Evolutionary conservation across 2,113 vertebrate species (phyloP), one percentile per base, ranked within the genome.

Genomic region (Halcyon senegalensis): DNA sequence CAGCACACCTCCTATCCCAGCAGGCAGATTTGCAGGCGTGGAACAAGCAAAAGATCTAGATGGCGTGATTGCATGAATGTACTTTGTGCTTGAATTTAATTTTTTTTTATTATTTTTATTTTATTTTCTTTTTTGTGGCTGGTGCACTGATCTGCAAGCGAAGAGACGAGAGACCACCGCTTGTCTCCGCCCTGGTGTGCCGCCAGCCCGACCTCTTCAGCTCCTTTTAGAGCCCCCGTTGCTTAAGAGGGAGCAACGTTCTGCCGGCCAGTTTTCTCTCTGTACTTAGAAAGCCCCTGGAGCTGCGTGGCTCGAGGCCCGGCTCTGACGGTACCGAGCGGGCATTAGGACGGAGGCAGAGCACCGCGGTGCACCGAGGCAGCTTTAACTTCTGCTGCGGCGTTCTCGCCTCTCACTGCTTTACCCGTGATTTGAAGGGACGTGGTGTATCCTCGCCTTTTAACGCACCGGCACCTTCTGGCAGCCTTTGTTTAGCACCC

Each of bases 291-390:
- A 17, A 12, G 35, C 1, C 24, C 4, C 60, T 1, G 9, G 39
- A 2, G 51, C 46, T 3, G 15, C 1, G 13, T 9, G 56, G 30
- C 15, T 17, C 2, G 60, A 5, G 41, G 10, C 6, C 6, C 37
- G 7, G 17, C n/a, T 5, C 27, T 2, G 41, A 5, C 0, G 12
- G 13, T 1, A 5, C 63, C 10, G 1, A 10, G 4, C 1, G 16
- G 20, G 28, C 10, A 7, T 4, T 1, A 3, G n/a, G 7, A 7
- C 0, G 13, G 17, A 17, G 67, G 79, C 53, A 6, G 43, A 3
- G 4, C 39, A 3, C 25, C 1, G 0, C 1, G 7, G 4, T 1
- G 43, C 31, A 3, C 23, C 5, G 31, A 1, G 1, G 21, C 10
- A 2, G 2, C 27, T 24, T n/a, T 23, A 14, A n/a, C 37, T n/a